Conservation (phyloP, 2,797 vertebrate genomes). For the Gambusia yucatana region DNA sequence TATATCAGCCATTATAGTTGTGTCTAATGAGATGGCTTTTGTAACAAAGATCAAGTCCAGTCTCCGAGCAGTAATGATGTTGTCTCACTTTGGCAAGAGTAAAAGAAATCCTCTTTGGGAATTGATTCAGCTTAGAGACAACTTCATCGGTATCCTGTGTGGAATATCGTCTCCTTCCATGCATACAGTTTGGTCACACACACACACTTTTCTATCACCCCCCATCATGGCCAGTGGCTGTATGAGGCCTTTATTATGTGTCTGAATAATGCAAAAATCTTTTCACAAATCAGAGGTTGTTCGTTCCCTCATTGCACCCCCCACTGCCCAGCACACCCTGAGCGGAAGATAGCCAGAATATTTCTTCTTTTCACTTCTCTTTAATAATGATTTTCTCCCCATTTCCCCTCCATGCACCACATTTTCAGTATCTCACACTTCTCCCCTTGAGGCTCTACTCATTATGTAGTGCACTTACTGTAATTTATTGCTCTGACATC, state of each 20-base stretch:
- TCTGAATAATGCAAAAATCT: conserved; percentile 66
- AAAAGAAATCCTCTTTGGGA: conserved; percentile 11
- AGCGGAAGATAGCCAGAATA: conserved; percentile 32
- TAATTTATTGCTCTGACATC: conserved; percentile 32
- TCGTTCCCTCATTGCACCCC: conserved; percentile 34
- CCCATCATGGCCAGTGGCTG: conserved; percentile 46
- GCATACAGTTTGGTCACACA: conserved; percentile 1
- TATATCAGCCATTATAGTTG: background rate
- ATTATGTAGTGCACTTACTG: conserved; percentile 39
- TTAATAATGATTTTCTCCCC: conserved; percentile 34
- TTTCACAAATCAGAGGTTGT: conserved; percentile 28
- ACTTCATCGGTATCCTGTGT: background rate
- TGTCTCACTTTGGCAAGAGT: background rate
- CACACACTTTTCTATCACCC: conserved; percentile 1
- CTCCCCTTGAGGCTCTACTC: conserved; percentile 24
- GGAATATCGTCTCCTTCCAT: background rate
- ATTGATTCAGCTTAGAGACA: conserved; percentile 17
- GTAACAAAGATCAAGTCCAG: background rate
- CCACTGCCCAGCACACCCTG: background rate
- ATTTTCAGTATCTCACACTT: conserved; percentile 25
- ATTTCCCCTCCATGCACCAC: conserved; percentile 7
- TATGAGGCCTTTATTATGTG: conserved; percentile 62
- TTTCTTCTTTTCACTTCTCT: conserved; percentile 14
- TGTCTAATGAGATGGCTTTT: conserved; percentile 32
- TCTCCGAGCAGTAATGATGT: background rate